These are phyloP conservation scores for Ophion obscuratus DNA, from an alignment of 2,888 invertebrate genomes.

Conservation along the genomic window DNA sequence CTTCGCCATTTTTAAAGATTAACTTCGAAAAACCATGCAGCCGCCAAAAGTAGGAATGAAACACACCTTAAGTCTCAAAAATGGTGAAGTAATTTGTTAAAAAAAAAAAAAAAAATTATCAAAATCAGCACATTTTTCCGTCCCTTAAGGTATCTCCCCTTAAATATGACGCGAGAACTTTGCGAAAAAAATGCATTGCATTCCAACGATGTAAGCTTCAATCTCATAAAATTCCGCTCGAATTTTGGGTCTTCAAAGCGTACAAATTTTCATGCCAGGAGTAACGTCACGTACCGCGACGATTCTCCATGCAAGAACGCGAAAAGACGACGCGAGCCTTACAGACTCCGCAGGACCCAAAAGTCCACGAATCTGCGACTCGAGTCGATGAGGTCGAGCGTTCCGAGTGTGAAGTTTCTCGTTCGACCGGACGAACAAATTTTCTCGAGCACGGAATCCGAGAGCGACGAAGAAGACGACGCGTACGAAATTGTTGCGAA, in stretches of 20 bases:
- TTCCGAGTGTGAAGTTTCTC: conserved; percentile 61
- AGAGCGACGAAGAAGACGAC: conserved; percentile 62
- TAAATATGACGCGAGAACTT: background rate
- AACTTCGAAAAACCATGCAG: too few relatives aligned
- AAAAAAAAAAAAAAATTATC: too few relatives aligned
- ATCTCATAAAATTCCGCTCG: background rate
- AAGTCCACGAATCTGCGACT: conserved; percentile 67
- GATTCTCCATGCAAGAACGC: conserved; percentile 12
- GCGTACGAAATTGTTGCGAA: background rate
- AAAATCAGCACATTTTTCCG: too few relatives aligned
- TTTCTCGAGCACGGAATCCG: conserved; percentile 66
- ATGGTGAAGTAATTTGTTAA: too few relatives aligned
- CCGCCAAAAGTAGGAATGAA: too few relatives aligned
- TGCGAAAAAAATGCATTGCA: background rate
- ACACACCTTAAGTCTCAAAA: too few relatives aligned
- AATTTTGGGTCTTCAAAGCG: background rate
- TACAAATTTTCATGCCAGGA: background rate
- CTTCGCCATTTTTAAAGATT: too few relatives aligned
- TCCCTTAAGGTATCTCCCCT: too few relatives aligned
- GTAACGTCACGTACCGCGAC: background rate
- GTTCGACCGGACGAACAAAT: conserved; percentile 58
- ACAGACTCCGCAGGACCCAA: conserved; percentile 67
- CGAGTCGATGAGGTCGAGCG: conserved; percentile 58
- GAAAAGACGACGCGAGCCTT: conserved; percentile 51
- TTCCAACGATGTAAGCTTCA: background rate